Evolutionary conservation across 2,113 vertebrate species (phyloP), one percentile per base, ranked within the genome.

Genomic region (Microcebus griseorufus): DNA sequence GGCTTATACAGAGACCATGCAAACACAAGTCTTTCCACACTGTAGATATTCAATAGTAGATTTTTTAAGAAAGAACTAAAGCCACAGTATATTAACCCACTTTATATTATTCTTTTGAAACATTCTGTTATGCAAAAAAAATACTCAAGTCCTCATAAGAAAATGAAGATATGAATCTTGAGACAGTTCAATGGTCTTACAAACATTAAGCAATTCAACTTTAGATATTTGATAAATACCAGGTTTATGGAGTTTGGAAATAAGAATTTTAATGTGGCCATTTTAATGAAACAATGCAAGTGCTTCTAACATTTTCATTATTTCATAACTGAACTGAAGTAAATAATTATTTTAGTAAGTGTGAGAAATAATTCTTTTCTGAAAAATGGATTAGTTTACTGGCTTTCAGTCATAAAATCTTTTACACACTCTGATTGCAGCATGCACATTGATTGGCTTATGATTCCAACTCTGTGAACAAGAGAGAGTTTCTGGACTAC

Each of bases 401-500:
- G 14, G 4, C 37, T 94, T 13, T 39, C 73, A n/a, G 25, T 79
- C 37, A 80, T 76, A 93, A 88, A 88, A 76, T 12, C 23, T 1
- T 48, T 76, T 22, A 23, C 23, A 18, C 29, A 72, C 25, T 48
- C 0, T 17, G 12, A 34, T 20, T 93, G 37, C 84, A 94, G 37
- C 48, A 48, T 65, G 17, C 11, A n/a, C 16, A 17, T 16, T 86
- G 69, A 87, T 94, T 88, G 10, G 0, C 69, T 98, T 91, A 94
- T 96, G 58, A 34, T 78, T 96, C 94, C 93, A 91, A 69, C 39
- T 93, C 92, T 0, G 0, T 89, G 95, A 96, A 98, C 53, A 95
- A 97, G 88, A 96, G 91, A 95, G 93, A 84, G 80, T 88, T 83
- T 97, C 89, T 87, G 80, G 91, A 89, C 58, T 76, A 22, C 16